Evolutionary conservation across 2,113 vertebrate species (phyloP), one percentile per base, ranked within the genome.

Genomic region (Columbina picui): DNA sequence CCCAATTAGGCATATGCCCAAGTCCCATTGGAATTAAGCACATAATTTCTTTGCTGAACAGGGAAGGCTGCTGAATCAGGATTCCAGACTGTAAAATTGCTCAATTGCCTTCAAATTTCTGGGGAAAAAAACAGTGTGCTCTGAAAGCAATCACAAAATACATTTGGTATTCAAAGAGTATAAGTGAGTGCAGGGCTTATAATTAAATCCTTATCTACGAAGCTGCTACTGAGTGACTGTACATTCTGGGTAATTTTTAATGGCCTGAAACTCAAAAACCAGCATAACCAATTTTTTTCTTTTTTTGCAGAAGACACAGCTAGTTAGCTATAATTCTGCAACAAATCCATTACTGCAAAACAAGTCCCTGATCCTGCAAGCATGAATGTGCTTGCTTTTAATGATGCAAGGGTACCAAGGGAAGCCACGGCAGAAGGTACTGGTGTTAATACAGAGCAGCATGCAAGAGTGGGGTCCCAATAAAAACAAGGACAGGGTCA

Each of bases 21-120:
- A 92, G 80, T 93, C 96, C 83, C 95, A 84, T 75, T 93, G 95
- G 92, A 96, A 84, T 95, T 94, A 87, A 93, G 90, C 80, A 93
- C 90, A 89, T 95, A 9, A 93, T 95, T 97, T 92, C 86, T 89
- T 78, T 94, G 80, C 94, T 89, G 96, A 96, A 60, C 73, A 68
- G 80, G 83, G 86, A 96, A 95, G 90, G 83, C 92, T 97, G 96
- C 96, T 96, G 96, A 96, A 96, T 96, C 96, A 96, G 93, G 95
- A 96, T 86, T 96, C 93, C 57, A 90, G 73, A 94, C 94, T 94
- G 96, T 94, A 96, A 97, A 97, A 97, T 96, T 96, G 94, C 92
- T 95, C 96, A 97, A 96, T 93, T 96, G 96, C 95, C 92, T 96
- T 95, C 93, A 96, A 93, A 95, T 96, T 97, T 96, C 96, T 95